Base-by-base conservation (phyloP, 1,140 invertebrate genomes). In the Pantala flavescens region DNA sequence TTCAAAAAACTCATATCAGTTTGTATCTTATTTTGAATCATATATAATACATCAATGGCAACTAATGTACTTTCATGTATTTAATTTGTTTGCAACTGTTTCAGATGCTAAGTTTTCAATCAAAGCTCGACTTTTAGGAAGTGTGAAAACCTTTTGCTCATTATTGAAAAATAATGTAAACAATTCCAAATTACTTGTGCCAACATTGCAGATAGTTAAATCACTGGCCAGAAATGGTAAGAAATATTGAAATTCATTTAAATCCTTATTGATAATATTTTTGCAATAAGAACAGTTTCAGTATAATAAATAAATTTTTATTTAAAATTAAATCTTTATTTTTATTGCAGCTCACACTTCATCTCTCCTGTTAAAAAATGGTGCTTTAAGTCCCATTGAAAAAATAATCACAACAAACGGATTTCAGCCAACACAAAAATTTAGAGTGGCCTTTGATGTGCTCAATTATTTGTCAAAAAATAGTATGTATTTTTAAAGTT, bases 381-480 rank as follows among this genome's bases (percentile, higher is more conserved):
- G 88, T 19, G 84, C 90, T 55, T 84, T 87, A 55, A 79, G 82
- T 21, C 88, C 88, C 7, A 84, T 90, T 77, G 87, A 90, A 79
- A 86, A 88, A 78, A 85, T 88, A 21, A 83, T 91, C 75, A 83
- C 86, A 0, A 84, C 84, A 71, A 81, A 89, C 43, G 87, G 88
- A 63, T 88, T 86, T 78, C 86, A 86, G 36, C 88, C 89, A 28
- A 87, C 87, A 28, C 83, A 87, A 70, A 87, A 88, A 79, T 81
- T 90, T 14, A 85, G 85, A 76, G 83, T 88, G 11, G 84, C 88
- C 74, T 81, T 90, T 49, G 89, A 90, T 78, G 86, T 87, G 73
- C 85, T 89, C 63, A 87, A 88, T 79, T 85, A 88, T 80, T 87
- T 90, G 73, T 89, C 88, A 75, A 86, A 85, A 81, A 88, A 85